Base-by-base conservation (phyloP, 2,797 vertebrate species). In the Erethizon dorsatum region DNA sequence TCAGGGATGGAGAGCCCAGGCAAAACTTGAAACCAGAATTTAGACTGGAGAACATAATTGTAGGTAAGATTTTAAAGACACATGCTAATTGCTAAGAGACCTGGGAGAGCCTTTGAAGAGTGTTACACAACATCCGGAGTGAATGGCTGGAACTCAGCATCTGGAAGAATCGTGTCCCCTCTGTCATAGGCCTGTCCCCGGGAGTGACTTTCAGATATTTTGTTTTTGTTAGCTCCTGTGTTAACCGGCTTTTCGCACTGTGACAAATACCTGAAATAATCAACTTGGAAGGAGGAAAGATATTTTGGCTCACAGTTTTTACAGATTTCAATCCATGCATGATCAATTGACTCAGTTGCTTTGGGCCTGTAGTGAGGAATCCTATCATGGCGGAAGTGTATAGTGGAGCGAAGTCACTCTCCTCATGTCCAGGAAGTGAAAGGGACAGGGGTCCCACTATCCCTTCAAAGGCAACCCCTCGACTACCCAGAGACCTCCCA, bases 1-100 rank as follows among this genome's bases (percentile, higher is more conserved):
- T 95, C 22, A 15, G 41, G 65, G 33, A 84, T 96, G 90, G 96
- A 98, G 98, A 86, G 69, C 84, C 97, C 92, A 97, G 96, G 96
- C 93, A 97, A 95, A 95, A 98, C 93, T 97, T 88, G 92, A 94
- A 96, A 97, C 59, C 3, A 0, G 47, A 98, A 98, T 88, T 95
- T 89, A 97, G 87, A 93, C 79, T 91, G 67, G 89, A 96, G 56
- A 95, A 83, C 97, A 91, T 96, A 98, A 91, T 84, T 61, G 4
- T 47, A 96, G 95, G 41, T 75, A 96, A 6, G 1, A 59, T 9
- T 97, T 97, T 97, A 97, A 97, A 93, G 88, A 77, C n/a, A 28
- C 1, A 11, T 93, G 82, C 26, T 50, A 91, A 91, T 84, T 91
- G 54, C 90, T 96, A 79, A 73, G 96, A 97, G 80, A 80, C 79